phyloP scores from a whole-genome alignment of 2,888 invertebrate genomes.

The Smittia aterrima region DNA sequence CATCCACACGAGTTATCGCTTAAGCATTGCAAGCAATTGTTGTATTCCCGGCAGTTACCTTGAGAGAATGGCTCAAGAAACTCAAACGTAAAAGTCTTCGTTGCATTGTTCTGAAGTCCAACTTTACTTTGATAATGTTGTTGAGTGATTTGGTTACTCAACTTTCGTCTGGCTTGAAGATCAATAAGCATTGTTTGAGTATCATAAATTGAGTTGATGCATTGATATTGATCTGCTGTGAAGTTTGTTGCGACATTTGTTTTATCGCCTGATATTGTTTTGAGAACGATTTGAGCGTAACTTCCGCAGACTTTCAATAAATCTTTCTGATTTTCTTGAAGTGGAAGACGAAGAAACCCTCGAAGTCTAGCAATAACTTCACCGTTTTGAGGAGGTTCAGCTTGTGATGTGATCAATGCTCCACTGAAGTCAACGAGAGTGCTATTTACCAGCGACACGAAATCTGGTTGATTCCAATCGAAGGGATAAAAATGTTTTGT shows the following conservation, averaged over 20 bases:
- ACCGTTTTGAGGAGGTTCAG: conserved; percentile 67
- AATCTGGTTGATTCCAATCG: conserved; percentile 85
- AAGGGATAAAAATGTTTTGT: conserved; percentile 84
- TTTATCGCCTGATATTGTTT: conserved; percentile 54
- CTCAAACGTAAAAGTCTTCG: conserved; percentile 83
- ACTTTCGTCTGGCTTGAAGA: conserved; percentile 64
- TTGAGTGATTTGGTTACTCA: conserved; percentile 47
- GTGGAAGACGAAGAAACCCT: conserved; percentile 60
- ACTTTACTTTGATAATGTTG: conserved; percentile 73
- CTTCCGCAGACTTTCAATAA: conserved; percentile 75
- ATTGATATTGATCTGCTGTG: conserved; percentile 68
- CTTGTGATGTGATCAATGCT: conserved; percentile 66
- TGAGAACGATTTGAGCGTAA: conserved; percentile 69
- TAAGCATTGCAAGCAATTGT: conserved; percentile 82
- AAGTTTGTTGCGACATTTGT: conserved; percentile 61
- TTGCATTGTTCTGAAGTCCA: conserved; percentile 75
- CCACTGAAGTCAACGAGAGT: conserved; percentile 78
- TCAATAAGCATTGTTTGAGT: conserved; percentile 65
- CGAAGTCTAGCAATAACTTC: conserved; percentile 72
- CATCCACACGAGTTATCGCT: conserved; percentile 89
- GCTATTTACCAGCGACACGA: conserved; percentile 80
- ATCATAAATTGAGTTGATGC: conserved; percentile 60
- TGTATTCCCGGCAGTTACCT: conserved; percentile 72
- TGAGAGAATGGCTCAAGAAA: conserved; percentile 85
- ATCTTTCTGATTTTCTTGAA: conserved; percentile 57